Percentiles rank a stretch among this genome's conserved stretches.
These are phyloP conservation scores for Aplochiton taeniatus DNA, from an alignment of 2,797 vertebrate genomes.

Conservation along the genomic window DNA sequence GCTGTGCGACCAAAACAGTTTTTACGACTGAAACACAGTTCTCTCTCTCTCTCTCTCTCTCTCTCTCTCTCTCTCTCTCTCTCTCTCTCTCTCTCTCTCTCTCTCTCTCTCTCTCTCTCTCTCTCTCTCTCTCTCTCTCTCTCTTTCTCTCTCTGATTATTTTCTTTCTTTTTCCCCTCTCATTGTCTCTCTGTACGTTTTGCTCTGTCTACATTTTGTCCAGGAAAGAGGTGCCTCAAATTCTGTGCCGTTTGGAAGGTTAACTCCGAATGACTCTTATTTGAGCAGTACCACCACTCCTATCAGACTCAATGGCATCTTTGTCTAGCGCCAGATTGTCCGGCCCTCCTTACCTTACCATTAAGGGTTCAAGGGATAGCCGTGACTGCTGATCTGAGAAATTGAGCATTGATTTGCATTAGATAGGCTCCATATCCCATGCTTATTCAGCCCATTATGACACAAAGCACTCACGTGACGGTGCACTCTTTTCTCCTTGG, in stretches of 20 bases:
- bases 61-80: background rate
- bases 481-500: background rate
- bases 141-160: too few relatives aligned
- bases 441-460: background rate
- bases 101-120: too few relatives aligned
- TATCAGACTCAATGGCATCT: background rate
- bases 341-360: background rate
- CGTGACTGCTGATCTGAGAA: conserved; percentile 1
- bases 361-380: background rate
- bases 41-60: background rate
- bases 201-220: background rate
- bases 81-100: background rate
- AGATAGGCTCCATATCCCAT: background rate
- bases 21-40: conserved; percentile 22
- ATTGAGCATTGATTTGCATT: conserved; percentile 11
- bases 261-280: background rate
- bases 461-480: background rate
- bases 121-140: background rate
- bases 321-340: conserved; percentile 1
- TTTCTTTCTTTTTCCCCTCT: background rate
- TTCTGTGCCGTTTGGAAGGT: background rate
- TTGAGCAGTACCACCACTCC: background rate
- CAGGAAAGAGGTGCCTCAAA: too few relatives aligned
- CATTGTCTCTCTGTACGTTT: background rate
- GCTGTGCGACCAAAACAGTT: conserved; percentile 29